Evolutionary conservation across 1,140 invertebrate species (phyloP), one percentile per base, ranked within the genome.

Genomic region (Odontomachus brunneus): DNA sequence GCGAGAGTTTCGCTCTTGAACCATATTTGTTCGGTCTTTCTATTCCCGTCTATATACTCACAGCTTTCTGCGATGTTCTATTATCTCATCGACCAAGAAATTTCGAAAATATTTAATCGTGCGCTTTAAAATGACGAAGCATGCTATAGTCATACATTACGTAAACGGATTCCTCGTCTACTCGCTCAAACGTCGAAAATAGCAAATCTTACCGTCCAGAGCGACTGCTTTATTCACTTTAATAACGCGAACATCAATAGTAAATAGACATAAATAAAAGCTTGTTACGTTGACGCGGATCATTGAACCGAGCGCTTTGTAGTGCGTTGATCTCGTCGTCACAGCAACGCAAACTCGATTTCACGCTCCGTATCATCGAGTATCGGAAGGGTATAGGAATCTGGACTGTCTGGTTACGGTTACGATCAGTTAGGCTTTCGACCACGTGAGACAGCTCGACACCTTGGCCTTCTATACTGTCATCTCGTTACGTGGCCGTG

Each of bases 281-380:
- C 67, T 83, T 63, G 84, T 88, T 84, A 87, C 73, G 76, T 89
- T 26, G 71, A 44, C 80, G 71, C 15, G 78, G 87, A 84, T 88
- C 85, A 88, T 86, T 92, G 90, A 91, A 90, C 89, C 81, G 80
- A 76, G 86, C 76, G 69, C 85, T 67, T 88, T 82, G 74, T 55
- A 82, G 85, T 87, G 85, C 84, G 87, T 89, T 88, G 90, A 91
- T 90, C 85, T 90, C 66, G 71, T 85, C 86, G 83, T 87, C 78
- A 84, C 84, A 83, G 82, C 74, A 82, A 90, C 88, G 87, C 78
- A 75, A 91, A 90, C 90, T 89, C 88, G 90, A 92, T 91, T 91
- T 91, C 90, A 92, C 89, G 90, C 89, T 91, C 57, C 89, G 76
- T 86, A 85, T 87, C 84, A 72, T 85, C 69, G 71, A 85, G 82